phyloP scores from a whole-genome alignment of 2,888 invertebrate species.

The Trichacis sp. region DNA sequence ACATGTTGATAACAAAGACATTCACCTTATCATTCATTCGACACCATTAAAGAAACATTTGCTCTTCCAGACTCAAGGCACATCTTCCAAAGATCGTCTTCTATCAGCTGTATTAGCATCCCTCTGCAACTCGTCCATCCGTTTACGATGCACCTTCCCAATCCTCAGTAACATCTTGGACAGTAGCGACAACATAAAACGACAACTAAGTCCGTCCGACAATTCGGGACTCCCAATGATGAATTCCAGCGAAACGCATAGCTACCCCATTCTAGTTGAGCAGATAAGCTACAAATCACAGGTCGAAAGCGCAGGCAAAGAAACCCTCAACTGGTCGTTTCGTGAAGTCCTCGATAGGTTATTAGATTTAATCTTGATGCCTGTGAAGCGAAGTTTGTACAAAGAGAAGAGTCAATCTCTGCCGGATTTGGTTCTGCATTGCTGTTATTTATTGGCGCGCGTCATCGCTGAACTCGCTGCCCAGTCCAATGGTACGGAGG shows the following conservation, averaged over 20 bases:
- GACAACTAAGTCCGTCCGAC: constrained; percentile 77
- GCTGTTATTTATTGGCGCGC: constrained; percentile 83
- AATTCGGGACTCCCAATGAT: constrained; percentile 78
- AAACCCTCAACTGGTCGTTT: constrained; percentile 75
- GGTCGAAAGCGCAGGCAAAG: constrained; percentile 64
- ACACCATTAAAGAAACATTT: no score
- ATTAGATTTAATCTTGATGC: constrained; percentile 84
- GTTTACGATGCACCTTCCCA: constrained; percentile 81
- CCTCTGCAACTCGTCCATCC: constrained; percentile 82
- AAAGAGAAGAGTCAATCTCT: constrained; percentile 72
- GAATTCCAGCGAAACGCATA: constrained; percentile 77
- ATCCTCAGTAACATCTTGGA: constrained; percentile 72
- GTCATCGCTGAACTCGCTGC: constrained; percentile 90
- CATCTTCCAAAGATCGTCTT: constrained; percentile 73
- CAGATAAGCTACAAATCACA: constrained; percentile 81
- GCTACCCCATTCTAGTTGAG: constrained; percentile 82
- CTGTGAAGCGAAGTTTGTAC: constrained; percentile 75
- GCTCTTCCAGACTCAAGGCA: constrained; percentile 64
- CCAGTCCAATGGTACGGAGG: constrained; percentile 82
- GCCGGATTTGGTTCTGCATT: constrained; percentile 75
- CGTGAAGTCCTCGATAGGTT: constrained; percentile 86
- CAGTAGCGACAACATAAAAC: constrained; percentile 70
- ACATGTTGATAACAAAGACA: no score
- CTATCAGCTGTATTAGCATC: constrained; percentile 87
- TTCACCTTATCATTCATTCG: no score